Evolutionary conservation across 2,888 invertebrate genomes (phyloP).

Genomic region (Drosophila helvetica): DNA sequence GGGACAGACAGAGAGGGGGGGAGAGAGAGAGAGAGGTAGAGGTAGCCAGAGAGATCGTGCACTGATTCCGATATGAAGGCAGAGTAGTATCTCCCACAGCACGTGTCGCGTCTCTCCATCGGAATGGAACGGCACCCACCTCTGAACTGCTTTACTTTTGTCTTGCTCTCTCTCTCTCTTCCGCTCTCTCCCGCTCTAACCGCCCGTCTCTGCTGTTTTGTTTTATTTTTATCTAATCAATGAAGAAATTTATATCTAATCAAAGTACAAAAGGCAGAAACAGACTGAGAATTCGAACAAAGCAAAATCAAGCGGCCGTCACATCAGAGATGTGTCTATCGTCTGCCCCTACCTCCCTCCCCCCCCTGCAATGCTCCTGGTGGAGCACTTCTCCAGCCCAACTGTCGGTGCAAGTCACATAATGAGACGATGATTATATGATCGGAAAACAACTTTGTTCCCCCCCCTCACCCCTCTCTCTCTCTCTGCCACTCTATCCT

Average conservation of each 20-base stretch:
- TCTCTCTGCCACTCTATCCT: too few species aligned
- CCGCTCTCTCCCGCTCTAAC: background rate
- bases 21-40: background rate
- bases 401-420: conserved; percentile 61
- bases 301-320: conserved; percentile 43
- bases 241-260: conserved; percentile 80
- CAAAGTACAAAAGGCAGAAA: conserved; percentile 59
- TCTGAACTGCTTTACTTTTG: conserved; percentile 25
- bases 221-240: conserved; percentile 78
- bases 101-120: conserved; percentile 34
- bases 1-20: background rate
- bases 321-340: conserved; percentile 17
- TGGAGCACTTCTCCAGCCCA: conserved; percentile 23
- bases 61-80: conserved; percentile 54
- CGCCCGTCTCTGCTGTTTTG: conserved; percentile 32
- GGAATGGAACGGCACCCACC: conserved; percentile 16
- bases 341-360: background rate
- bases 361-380: background rate
- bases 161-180: background rate
- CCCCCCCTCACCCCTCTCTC: background rate
- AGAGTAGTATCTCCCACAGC: conserved; percentile 28
- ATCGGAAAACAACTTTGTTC: conserved; percentile 34
- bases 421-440: conserved; percentile 66
- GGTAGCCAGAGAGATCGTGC: conserved; percentile 41
- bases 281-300: conserved; percentile 37